Percentiles rank a stretch among this genome's conserved stretches.
phyloP scores from a whole-genome alignment of 2,113 vertebrate species.

The Pedionomus torquatus region DNA sequence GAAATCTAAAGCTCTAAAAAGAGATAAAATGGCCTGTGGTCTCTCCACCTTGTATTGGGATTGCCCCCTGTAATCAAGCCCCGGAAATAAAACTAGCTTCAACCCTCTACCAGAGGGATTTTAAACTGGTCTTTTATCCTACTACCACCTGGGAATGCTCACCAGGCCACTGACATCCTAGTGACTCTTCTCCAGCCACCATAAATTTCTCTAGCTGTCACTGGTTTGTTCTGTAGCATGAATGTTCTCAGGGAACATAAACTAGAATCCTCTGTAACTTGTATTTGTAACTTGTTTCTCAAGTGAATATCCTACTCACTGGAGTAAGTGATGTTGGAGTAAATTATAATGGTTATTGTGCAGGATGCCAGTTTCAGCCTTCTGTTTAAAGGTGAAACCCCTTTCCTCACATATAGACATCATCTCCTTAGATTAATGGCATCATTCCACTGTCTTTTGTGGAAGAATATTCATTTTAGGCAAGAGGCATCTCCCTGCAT shows the following conservation, averaged over 20 bases:
- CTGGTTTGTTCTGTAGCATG: neutral
- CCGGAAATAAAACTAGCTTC: neutral
- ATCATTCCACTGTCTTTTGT: neutral
- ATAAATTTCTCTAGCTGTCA: neutral
- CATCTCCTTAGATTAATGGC: neutral
- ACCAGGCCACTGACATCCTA: neutral
- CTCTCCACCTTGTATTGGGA: neutral
- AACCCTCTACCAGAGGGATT: accelerated
- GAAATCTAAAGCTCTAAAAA: neutral
- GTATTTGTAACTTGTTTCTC: neutral
- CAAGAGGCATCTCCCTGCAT: neutral
- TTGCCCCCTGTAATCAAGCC: neutral
- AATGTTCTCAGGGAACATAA: neutral
- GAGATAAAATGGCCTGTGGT: neutral
- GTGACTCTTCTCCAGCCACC: neutral
- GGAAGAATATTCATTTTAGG: neutral
- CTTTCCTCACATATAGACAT: neutral
- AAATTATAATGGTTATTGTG: neutral
- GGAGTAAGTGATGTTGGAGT: neutral
- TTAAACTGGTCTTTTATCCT: neutral
- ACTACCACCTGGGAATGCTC: accelerated
- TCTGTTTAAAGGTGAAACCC: neutral
- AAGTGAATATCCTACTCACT: neutral
- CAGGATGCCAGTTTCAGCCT: neutral
- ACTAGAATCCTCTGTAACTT: neutral